A percentile compares a stretch with the other conserved stretches of the same genome.
These are phyloP conservation scores for Ditula angustiorana DNA, from an alignment of 2,888 invertebrate species.

Conservation along the genomic window DNA sequence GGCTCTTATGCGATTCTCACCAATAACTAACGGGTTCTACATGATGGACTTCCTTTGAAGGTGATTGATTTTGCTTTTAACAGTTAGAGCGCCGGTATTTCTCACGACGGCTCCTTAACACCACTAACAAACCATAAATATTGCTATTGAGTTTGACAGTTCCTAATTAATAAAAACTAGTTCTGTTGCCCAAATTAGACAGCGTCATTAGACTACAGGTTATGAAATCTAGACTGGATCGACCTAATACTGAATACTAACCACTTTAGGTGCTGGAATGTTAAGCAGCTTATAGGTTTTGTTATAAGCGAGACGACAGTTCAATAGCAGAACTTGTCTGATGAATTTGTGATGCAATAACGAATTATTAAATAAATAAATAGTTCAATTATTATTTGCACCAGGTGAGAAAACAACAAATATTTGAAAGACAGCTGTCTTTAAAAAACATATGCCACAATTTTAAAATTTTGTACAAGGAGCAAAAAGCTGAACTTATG, in stretches of 20 bases:
- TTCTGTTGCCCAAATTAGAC: slow-evolving; percentile 15
- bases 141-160: slow-evolving; percentile 18
- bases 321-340: neutral
- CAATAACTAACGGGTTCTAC: neutral
- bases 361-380: too few relatives aligned
- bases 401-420: too few relatives aligned
- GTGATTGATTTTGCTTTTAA: slow-evolving; percentile 16
- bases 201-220: slow-evolving; percentile 17
- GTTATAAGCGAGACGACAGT: neutral
- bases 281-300: slow-evolving; percentile 22
- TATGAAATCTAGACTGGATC: slow-evolving; percentile 28
- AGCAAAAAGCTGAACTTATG: too few relatives aligned
- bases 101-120: neutral
- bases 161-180: slow-evolving; percentile 23
- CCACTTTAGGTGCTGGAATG: slow-evolving; percentile 1
- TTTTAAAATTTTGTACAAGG: too few relatives aligned
- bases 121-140: slow-evolving; percentile 20
- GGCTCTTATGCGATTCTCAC: neutral
- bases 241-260: slow-evolving; percentile 8
- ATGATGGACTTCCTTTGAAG: neutral
- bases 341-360: too few relatives aligned
- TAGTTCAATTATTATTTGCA: too few relatives aligned
- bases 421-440: too few relatives aligned
- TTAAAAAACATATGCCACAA: too few relatives aligned
- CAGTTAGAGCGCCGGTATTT: slow-evolving; percentile 3